Evolutionary conservation across 2,797 vertebrate species (phyloP), one percentile per base, ranked within the genome.

Genomic region (Geotria australis): DNA sequence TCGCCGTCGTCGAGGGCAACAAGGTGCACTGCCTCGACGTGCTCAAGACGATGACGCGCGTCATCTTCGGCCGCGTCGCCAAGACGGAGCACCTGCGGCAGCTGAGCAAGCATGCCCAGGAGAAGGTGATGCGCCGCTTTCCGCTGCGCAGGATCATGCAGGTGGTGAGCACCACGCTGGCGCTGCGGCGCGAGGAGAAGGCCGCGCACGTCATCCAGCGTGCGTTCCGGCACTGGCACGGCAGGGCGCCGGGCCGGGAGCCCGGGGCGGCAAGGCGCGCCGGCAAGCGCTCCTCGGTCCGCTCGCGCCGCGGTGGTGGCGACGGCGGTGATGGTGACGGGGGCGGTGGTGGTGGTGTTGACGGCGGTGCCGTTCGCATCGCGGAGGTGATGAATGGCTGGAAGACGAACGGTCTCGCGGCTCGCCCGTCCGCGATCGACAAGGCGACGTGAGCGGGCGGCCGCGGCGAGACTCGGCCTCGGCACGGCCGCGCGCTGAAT

Each of bases 191-290:
- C 14, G 59, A 60, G 10, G n/a, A 57, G 56, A 60, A 60, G 56
- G 59, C 59, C 7, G 59, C 59, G 14, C 9, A 57, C 46, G 58
- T 49, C 6, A 67, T 61, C 62, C 65, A 66, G 47, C 63, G 62
- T 63, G 49, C 58, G 64, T 66, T 65, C 58, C 63, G 57, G 63
- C 64, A 60, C 65, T 61, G 61, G 46, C 64, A 58, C 64, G 38
- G 58, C 62, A 60, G 46, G 5, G 61, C 15, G 65, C 38, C 62
- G 53, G 60, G 63, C 56, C 47, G 62, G 65, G 61, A 62, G 66
- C 64, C 66, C 66, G 67, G 67, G 63, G 61, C 46, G 10, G 10
- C 15, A 8, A 49, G 24, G 24, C 24, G 5, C 24, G 24, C n/a
- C n/a, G n/a, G n/a, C n/a, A n/a, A n/a, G n/a, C n/a, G n/a, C n/a